Evolutionary conservation across 2,113 vertebrate genomes (phyloP).

Genomic region (Pelodiscus sinensis): DNA sequence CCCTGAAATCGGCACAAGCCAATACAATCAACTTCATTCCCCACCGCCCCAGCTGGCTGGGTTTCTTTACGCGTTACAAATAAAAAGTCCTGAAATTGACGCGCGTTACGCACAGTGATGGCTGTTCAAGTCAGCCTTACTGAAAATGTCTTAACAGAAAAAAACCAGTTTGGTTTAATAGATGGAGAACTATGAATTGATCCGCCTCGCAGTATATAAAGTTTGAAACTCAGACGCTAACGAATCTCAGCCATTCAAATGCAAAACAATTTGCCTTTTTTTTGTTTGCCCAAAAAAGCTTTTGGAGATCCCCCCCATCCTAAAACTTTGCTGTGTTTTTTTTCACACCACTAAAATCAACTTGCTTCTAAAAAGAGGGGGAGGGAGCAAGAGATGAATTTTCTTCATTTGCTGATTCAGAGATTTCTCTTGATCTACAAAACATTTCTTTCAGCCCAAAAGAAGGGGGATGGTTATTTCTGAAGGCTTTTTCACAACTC

Average conservation of each 20-base stretch:
- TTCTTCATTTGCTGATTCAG: not conserved
- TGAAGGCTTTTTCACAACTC: not conserved
- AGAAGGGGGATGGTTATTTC: not conserved
- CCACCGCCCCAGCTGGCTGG: too few species aligned
- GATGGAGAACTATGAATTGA: not conserved
- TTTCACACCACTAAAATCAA: not conserved
- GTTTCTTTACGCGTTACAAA: not conserved
- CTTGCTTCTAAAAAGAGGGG: not conserved
- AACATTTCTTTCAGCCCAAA: not conserved
- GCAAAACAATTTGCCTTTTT: not conserved
- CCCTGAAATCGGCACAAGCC: not conserved
- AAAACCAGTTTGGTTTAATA: not conserved
- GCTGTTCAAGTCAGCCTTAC: not conserved
- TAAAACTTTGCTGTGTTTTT: not conserved
- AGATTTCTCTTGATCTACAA: not conserved
- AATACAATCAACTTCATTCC: not conserved
- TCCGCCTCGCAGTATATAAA: not conserved
- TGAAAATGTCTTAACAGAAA: not conserved
- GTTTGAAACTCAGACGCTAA: not conserved
- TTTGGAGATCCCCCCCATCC: not conserved
- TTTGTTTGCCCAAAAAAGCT: not conserved
- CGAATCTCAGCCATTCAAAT: not conserved
- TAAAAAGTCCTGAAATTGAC: not conserved
- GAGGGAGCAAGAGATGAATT: not conserved
- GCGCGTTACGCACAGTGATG: too few species aligned